Base-by-base conservation (phyloP, 2,797 vertebrate genomes). In the Aplochiton taeniatus region DNA sequence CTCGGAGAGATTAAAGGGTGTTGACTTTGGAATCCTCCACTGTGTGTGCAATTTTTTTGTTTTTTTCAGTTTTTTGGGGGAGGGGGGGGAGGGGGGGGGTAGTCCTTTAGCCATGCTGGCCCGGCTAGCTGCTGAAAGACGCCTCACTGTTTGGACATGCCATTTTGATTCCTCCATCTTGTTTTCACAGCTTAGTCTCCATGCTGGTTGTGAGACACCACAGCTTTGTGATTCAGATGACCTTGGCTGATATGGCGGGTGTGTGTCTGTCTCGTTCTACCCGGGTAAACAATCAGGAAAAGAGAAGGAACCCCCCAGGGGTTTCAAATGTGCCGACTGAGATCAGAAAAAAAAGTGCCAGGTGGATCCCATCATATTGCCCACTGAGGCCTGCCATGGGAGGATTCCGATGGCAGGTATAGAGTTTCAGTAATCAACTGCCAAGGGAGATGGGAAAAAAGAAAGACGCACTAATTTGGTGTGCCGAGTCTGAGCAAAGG, bases 111-210 rank as follows among this genome's bases (percentile, higher is more conserved):
- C 31, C 31, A 11, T 48, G 47, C 4, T 4, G 4, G 47, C 14
- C 11, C 11, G 47, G 47, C 47, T 8, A 12, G 47, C 47, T 4
- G 11, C 11, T 48, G 63, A 20, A 10, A 0, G 53, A 47, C 53
- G 14, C 13, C 18, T 43, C 56, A 44, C 63, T 74, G 70, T 74
- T 74, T 72, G 61, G 69, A 70, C 75, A 66, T 68, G 64, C 63
- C 46, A 50, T 73, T 71, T 73, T 72, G 72, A 75, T 68, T 65
- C 70, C 4, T 65, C 65, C 46, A 43, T 17, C 61, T 63, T 80
- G 78, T 80, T 80, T 77, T 80, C 70, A 68, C 78, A 80, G 75
- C 78, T 74, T 70, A 66, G 61, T 51, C 59, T 68, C 48, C 69
- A 60, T 43, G 51, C 46, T 19, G 16, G 47, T 56, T 17, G 18